Evolutionary conservation across 2,888 invertebrate genomes (phyloP).

Genomic region (Phytoseiulus persimilis): DNA sequence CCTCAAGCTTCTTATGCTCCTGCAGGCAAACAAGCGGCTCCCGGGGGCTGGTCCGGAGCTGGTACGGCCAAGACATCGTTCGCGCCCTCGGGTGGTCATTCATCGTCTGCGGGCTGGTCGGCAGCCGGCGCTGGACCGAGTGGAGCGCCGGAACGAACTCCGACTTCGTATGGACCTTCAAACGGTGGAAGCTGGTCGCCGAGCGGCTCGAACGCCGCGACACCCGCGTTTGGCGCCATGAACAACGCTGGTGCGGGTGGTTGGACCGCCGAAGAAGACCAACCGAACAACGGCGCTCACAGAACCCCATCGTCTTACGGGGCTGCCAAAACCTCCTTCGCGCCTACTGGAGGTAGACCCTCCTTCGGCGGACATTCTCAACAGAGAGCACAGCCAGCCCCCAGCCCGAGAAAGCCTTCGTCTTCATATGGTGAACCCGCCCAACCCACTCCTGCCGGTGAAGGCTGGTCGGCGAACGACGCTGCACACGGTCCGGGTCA

Average conservation of each 20-base stretch:
- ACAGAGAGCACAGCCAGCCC: background rate
- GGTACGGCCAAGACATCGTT: background rate
- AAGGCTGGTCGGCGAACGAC: background rate
- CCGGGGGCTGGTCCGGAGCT: background rate
- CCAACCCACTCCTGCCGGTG: background rate
- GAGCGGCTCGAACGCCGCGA: background rate
- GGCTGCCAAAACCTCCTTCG: background rate
- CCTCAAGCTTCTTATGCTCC: background rate
- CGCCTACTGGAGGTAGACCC: background rate
- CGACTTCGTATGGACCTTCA: background rate
- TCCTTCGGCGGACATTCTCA: background rate
- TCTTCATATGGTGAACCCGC: background rate
- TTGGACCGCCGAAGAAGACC: background rate
- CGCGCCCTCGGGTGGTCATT: background rate
- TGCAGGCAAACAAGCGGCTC: background rate
- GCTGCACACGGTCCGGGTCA: background rate
- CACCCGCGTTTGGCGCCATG: background rate
- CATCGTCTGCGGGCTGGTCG: background rate
- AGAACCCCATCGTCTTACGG: background rate
- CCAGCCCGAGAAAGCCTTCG: background rate
- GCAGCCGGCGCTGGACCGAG: background rate
- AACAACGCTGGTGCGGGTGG: background rate
- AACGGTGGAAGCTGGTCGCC: background rate
- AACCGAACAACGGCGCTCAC: background rate
- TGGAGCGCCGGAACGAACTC: background rate